Conservation (phyloP, 2,888 invertebrate species). For the Boloria selene region DNA sequence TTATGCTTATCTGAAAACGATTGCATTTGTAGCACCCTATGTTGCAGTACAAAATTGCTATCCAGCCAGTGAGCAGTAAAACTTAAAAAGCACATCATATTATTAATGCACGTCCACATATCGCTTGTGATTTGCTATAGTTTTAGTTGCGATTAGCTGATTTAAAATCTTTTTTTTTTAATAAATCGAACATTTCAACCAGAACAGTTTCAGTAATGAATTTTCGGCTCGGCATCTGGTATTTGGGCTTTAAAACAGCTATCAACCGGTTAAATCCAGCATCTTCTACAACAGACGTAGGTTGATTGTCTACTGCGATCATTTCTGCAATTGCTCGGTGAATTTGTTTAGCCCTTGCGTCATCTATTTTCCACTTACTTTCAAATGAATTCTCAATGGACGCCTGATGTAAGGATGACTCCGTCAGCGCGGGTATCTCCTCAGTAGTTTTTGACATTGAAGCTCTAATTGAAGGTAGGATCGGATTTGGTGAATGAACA, state of each 20-base stretch:
- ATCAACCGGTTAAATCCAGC: constrained; percentile 21
- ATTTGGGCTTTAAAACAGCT: constrained; percentile 23
- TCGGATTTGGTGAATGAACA: constrained; percentile 1
- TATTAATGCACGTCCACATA: no score
- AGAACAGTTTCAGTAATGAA: constrained; percentile 14
- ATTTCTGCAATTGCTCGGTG: constrained; percentile 24
- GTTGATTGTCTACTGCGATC: constrained; percentile 29
- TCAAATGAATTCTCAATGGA: constrained; percentile 17
- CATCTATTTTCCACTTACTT: constrained; percentile 17
- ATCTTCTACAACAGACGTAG: constrained; percentile 24
- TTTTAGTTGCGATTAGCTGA: no score
- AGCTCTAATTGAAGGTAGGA: constrained; percentile 1
- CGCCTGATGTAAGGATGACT: constrained; percentile 5
- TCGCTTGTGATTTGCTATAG: no score
- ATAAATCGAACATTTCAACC: constrained; percentile 17
- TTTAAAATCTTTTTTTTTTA: constrained; percentile 13
- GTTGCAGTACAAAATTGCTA: no score
- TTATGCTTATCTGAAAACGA: no score
- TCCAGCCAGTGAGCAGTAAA: no score
- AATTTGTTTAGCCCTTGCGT: constrained; percentile 20
- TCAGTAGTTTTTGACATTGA: constrained; percentile 12
- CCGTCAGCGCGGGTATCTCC: neutral
- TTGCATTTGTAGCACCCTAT: no score
- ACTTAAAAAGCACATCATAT: no score
- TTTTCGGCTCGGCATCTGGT: constrained; percentile 26